These are phyloP conservation scores for Schizaphis graminum DNA, from an alignment of 2,888 invertebrate species.

Conservation along the genomic window DNA sequence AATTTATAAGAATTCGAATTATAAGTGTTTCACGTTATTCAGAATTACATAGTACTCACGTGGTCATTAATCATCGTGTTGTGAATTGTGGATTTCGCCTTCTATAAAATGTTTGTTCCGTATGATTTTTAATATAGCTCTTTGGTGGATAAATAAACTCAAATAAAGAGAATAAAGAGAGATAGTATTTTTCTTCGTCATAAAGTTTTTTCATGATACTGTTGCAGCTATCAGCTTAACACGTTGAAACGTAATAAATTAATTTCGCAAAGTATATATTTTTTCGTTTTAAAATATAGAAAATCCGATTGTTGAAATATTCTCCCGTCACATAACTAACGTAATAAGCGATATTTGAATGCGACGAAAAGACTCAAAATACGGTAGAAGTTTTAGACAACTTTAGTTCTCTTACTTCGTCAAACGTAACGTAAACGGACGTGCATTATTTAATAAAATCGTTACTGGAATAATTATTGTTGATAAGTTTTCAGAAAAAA, in stretches of 20 bases:
- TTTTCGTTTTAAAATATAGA: not conserved
- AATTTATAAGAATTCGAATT: slow-evolving; percentile 10
- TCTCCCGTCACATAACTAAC: not conserved
- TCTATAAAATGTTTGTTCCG: not conserved
- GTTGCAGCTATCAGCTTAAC: not conserved
- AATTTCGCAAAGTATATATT: not conserved
- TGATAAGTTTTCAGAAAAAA: not conserved
- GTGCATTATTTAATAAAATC: not conserved
- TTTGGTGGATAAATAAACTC: not conserved
- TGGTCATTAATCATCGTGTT: slow-evolving; percentile 46
- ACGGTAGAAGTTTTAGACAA: not conserved
- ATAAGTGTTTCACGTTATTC: slow-evolving; percentile 12
- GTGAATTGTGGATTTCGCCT: slow-evolving; percentile 14
- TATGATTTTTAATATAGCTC: slow-evolving; percentile 32
- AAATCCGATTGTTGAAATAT: not conserved
- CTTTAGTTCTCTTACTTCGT: not conserved
- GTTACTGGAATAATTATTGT: not conserved
- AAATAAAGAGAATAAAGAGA: not conserved
- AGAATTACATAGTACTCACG: not conserved
- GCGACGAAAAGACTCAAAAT: not conserved
- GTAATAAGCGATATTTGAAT: not conserved
- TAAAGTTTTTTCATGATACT: not conserved
- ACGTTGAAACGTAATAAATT: slow-evolving; percentile 10
- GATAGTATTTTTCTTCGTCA: not conserved
- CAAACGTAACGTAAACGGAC: not conserved